These are phyloP conservation scores for Pteronura brasiliensis DNA, from an alignment of 2,113 vertebrate species.

Conservation along the genomic window DNA sequence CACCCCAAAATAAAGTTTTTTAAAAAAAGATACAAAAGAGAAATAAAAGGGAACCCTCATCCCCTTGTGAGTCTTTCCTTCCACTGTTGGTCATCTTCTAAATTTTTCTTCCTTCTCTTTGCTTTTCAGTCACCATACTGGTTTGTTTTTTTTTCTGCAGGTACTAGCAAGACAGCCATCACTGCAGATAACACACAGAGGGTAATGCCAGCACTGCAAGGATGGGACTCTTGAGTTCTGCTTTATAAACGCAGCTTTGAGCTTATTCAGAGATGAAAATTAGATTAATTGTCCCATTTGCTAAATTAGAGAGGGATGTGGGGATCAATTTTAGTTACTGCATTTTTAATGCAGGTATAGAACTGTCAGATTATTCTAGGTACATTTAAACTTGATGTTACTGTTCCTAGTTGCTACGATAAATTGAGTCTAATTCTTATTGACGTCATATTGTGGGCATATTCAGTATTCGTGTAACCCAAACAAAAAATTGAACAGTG, in stretches of 20 bases:
- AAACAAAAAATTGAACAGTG: not conserved
- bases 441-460: not conserved
- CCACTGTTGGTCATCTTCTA: too few relatives aligned
- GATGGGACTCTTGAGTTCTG: not conserved
- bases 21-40: not conserved
- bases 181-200: not conserved
- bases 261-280: not conserved
- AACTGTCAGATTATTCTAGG: not conserved
- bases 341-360: not conserved
- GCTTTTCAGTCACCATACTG: not conserved
- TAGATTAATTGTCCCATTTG: not conserved
- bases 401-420: not conserved
- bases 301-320: not conserved
- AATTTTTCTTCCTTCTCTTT: not conserved
- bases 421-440: not conserved
- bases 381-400: not conserved
- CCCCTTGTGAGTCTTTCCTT: not conserved
- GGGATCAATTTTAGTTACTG: not conserved
- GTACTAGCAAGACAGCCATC: not conserved
- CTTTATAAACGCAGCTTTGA: not conserved
- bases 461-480: not conserved
- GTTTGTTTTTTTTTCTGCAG: not conserved
- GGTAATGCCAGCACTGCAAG: rapidly evolving
- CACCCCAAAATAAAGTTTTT: not conserved
- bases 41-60: not conserved